These are phyloP conservation scores for Akabosia matsudoensis DNA, from an alignment of 1,140 invertebrate species.

Conservation along the genomic window DNA sequence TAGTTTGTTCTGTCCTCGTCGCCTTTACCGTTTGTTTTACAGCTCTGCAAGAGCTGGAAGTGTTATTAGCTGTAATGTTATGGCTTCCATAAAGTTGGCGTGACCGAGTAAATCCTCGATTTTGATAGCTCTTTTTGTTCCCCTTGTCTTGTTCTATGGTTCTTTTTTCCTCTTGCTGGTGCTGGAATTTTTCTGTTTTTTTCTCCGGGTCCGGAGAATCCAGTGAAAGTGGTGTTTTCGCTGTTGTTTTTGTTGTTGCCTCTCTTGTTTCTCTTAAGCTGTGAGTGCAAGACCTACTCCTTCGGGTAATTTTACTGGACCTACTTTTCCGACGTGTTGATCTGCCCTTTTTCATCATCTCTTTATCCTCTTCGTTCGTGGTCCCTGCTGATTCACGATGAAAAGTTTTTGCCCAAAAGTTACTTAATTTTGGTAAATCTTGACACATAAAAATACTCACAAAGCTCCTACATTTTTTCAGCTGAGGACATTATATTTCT, in stretches of 20 bases:
- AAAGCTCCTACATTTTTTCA: neutral
- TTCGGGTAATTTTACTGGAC: slow-evolving; percentile 10
- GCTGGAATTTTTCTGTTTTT: neutral
- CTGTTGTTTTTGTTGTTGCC: neutral
- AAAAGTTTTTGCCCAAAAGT: slow-evolving; percentile 17
- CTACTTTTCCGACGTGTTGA: slow-evolving; percentile 21
- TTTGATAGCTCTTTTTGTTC: slow-evolving; percentile 1
- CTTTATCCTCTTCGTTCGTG: slow-evolving; percentile 11
- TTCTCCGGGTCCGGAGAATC: neutral
- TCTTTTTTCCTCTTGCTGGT: neutral
- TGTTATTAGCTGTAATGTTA: neutral
- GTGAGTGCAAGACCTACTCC: neutral
- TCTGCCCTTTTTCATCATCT: slow-evolving; percentile 9
- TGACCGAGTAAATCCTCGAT: slow-evolving; percentile 2
- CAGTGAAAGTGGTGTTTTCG: neutral
- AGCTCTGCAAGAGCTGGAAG: neutral
- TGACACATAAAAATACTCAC: slow-evolving; percentile 10
- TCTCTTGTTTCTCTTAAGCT: neutral
- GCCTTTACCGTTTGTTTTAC: too few species aligned
- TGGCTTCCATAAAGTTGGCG: neutral
- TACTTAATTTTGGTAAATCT: slow-evolving; percentile 18
- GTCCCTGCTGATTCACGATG: slow-evolving; percentile 23
- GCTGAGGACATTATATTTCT: too few species aligned
- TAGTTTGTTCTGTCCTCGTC: neutral
- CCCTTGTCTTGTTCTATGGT: neutral